Evolutionary conservation across 2,113 vertebrate species (phyloP).

Genomic region (Clarias gariepinus): DNA sequence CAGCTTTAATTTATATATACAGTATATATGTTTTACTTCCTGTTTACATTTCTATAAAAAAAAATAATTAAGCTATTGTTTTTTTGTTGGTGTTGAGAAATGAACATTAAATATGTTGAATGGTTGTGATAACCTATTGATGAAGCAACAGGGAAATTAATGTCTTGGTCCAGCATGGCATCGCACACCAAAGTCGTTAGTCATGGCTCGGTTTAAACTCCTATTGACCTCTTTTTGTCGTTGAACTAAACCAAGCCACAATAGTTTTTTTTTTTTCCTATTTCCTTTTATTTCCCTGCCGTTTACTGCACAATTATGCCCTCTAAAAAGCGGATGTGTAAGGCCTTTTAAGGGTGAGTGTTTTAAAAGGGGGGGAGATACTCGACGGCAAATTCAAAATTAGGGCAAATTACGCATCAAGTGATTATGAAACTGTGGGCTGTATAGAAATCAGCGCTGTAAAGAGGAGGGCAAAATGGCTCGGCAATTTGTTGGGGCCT

Average conservation of each 20-base stretch:
- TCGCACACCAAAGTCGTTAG: not conserved
- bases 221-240: conserved; percentile 32
- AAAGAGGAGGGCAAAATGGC: conserved; percentile 54
- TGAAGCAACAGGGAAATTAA: conserved; percentile 14
- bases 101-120: not conserved
- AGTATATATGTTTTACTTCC: no score
- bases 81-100: no score
- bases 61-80: not conserved
- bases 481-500: conserved; percentile 73
- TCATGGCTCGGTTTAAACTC: conserved; percentile 17
- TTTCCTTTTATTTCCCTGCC: conserved; percentile 23
- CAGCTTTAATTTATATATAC: conserved; percentile 5
- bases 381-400: conserved; percentile 69
- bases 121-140: conserved; percentile 20
- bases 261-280: conserved; percentile 21
- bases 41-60: not conserved
- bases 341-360: conserved; percentile 58
- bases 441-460: conserved; percentile 77
- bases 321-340: conserved; percentile 62
- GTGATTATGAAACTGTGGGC: conserved; percentile 73
- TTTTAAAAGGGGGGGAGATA: conserved; percentile 47
- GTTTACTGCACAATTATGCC: conserved; percentile 61
- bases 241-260: conserved; percentile 4
- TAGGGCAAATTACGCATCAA: conserved; percentile 69
- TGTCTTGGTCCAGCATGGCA: conserved; percentile 36